Base-by-base conservation (phyloP, 1,140 invertebrate genomes). In the Eupristina koningsbergeri region DNA sequence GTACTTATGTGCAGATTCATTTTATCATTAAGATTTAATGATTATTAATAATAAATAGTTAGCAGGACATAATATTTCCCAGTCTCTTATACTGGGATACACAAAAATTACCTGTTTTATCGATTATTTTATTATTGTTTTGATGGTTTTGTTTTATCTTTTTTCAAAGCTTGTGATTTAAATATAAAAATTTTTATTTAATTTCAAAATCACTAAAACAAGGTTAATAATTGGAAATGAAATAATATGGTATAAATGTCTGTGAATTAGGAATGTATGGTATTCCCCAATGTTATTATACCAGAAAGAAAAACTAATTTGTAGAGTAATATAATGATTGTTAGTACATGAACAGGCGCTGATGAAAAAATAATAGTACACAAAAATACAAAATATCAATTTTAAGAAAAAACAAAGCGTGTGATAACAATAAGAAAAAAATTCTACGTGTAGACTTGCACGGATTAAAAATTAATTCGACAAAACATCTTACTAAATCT, bases 11-110 rank as follows among this genome's bases (percentile, higher is more conserved):
- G 76, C 45, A 80, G 53, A 50, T 64, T 80, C 67, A 64, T 79
- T 87, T 71, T 86, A 87, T 85, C 85, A 87, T 86, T 84, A 87
- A 41, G 45, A 83, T 84, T 86, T 88, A 86, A 74, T 73, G 29
- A 81, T 76, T 86, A 86, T 85, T 85, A 80, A 85, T 85, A 61
- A 85, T 85, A 74, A 85, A 85, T 86, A 86, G 75, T 84, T 87
- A 86, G 81, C 64, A 80, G 81, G 85, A 67, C 61, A 82, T 85
- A 86, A 86, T 84, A 83, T 64, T 85, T 84, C 86, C 85, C 85
- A 85, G 77, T 85, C 86, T 83, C 50, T 84, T 80, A 50, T 41
- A 69, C 29, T 26, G 82, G 76, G 82, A 84, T 84, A 34, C n/a
- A 31, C 64, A 64, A 39, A 3, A 50, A 79, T 74, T n/a, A 47